These are phyloP conservation scores for Pollenia angustigena DNA, from an alignment of 2,888 invertebrate species.

Conservation along the genomic window DNA sequence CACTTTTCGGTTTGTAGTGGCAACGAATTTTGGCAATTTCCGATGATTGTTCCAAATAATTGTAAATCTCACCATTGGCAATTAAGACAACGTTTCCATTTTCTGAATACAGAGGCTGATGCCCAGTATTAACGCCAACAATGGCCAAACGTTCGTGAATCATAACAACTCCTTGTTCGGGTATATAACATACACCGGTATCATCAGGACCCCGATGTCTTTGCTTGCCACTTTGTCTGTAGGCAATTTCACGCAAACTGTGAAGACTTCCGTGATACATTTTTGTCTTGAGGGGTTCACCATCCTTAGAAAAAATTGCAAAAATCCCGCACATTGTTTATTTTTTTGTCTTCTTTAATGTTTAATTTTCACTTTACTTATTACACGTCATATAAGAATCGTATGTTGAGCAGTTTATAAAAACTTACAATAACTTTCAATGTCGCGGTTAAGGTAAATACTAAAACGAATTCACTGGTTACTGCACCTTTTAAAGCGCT, in stretches of 20 bases:
- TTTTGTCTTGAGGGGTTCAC: slow-evolving; percentile 77
- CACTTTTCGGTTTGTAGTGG: slow-evolving; percentile 82
- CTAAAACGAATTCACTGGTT: slow-evolving; percentile 27
- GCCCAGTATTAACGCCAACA: slow-evolving; percentile 81
- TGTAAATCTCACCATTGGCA: slow-evolving; percentile 84
- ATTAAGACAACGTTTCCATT: slow-evolving; percentile 80
- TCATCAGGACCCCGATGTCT: slow-evolving; percentile 83
- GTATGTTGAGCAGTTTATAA: not conserved
- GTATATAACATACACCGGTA: slow-evolving; percentile 80
- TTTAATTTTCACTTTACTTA: slow-evolving; percentile 1
- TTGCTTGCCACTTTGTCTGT: slow-evolving; percentile 82
- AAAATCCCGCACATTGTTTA: slow-evolving; percentile 83
- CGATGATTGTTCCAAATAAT: slow-evolving; percentile 81
- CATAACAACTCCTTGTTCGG: slow-evolving; percentile 81
- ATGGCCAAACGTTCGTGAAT: slow-evolving; percentile 82
- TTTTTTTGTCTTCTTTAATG: slow-evolving; percentile 23
- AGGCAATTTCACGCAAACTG: slow-evolving; percentile 81
- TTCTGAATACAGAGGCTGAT: slow-evolving; percentile 81
- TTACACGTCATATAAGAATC: not conserved
- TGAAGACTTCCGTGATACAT: slow-evolving; percentile 77
- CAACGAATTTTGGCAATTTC: slow-evolving; percentile 80
- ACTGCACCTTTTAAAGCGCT: slow-evolving; percentile 25
- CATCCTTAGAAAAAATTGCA: slow-evolving; percentile 82
- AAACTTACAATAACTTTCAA: slow-evolving; percentile 17
- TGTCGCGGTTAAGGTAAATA: slow-evolving; percentile 6